Evolutionary conservation across 2,113 vertebrate species (phyloP).

Genomic region (Phrynosoma platyrhinos): DNA sequence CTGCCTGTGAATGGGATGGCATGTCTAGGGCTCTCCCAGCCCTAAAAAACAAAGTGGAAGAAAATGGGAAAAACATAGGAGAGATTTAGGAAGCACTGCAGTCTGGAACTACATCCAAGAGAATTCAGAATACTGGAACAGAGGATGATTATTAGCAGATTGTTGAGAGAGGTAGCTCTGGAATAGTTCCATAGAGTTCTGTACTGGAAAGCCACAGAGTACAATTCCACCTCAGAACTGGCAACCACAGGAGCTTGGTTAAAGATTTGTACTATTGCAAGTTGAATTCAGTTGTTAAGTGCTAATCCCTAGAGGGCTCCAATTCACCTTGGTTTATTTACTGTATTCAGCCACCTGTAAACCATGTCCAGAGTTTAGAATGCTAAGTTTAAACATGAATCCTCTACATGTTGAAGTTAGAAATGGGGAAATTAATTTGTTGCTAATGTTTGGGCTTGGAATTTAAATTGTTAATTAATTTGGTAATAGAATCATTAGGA

Average conservation of each 20-base stretch:
- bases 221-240: neutral
- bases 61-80: neutral
- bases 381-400: too few species aligned
- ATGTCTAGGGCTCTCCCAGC: too few species aligned
- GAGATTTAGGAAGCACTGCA: neutral
- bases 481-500: too few species aligned
- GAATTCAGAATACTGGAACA: neutral
- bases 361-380: too few species aligned
- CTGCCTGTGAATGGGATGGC: neutral
- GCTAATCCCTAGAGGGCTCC: neutral
- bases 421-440: too few species aligned
- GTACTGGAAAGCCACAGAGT: neutral
- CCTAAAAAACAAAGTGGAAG: neutral
- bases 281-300: neutral
- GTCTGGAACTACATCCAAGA: neutral
- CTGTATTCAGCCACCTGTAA: too few species aligned
- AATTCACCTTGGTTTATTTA: neutral
- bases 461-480: too few species aligned
- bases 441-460: too few species aligned
- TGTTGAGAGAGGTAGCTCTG: neutral
- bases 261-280: neutral
- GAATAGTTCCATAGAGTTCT: neutral
- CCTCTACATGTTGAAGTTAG: too few species aligned
- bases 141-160: neutral
- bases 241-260: neutral